Evolutionary conservation across 2,888 invertebrate species (phyloP).

Genomic region (Tolmerus cingulatus): DNA sequence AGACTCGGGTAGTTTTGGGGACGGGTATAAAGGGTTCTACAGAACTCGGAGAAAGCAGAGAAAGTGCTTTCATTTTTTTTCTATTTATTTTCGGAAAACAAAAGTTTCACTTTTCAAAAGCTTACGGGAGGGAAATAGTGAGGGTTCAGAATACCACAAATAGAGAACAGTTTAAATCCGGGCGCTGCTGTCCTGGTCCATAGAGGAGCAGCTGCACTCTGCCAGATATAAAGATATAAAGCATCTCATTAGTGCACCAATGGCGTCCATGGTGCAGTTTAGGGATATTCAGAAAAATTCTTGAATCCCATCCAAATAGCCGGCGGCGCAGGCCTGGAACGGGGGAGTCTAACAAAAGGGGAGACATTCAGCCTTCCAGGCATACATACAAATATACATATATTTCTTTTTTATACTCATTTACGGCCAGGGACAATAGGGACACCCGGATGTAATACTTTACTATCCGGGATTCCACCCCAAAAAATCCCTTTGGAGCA

Average conservation of each 20-base stretch:
- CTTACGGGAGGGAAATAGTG: background rate
- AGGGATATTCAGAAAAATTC: background rate
- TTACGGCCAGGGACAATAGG: conserved; percentile 3
- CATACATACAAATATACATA: background rate
- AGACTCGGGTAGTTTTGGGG: background rate
- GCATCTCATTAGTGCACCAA: background rate
- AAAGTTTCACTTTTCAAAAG: background rate
- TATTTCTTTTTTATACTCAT: background rate
- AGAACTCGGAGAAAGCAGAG: background rate
- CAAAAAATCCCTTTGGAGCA: background rate
- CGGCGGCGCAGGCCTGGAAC: background rate
- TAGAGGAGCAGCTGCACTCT: background rate
- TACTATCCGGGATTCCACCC: background rate
- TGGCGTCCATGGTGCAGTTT: background rate
- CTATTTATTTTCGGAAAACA: background rate
- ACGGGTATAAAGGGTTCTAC: background rate
- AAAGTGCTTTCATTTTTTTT: background rate
- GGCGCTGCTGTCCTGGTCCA: background rate
- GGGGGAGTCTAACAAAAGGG: background rate
- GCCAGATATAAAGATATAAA: background rate
- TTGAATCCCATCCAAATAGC: background rate
- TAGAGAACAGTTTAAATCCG: background rate
- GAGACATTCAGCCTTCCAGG: background rate
- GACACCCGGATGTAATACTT: background rate
- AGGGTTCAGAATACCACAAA: background rate